Evolutionary conservation across 2,797 vertebrate genomes (phyloP).

Genomic region (Vultur gryphus): DNA sequence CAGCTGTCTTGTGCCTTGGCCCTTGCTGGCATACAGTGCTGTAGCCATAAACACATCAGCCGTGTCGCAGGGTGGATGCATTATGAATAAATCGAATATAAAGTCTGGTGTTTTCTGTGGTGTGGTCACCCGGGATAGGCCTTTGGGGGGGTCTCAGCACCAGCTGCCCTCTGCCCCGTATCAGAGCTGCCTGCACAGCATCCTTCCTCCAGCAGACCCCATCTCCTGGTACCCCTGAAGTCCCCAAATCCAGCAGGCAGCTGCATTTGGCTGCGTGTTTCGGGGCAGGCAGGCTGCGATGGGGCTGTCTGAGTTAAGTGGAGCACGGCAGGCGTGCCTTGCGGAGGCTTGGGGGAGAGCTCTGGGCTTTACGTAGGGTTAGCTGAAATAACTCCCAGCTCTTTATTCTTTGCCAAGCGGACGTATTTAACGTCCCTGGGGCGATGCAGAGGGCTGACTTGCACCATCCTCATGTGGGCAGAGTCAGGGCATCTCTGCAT

Average conservation of each 20-base stretch:
- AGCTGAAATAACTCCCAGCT: background rate
- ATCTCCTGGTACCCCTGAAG: no score
- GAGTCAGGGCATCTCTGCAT: background rate
- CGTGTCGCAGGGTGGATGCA: fast-evolving
- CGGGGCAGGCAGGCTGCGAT: background rate
- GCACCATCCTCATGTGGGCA: background rate
- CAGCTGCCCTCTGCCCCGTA: background rate
- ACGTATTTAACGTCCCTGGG: fast-evolving
- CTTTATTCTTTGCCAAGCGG: background rate
- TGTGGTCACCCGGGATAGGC: background rate
- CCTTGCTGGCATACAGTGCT: background rate
- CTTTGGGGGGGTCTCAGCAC: fast-evolving
- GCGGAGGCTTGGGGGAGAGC: background rate
- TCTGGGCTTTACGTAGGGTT: background rate
- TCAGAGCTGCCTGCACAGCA: background rate
- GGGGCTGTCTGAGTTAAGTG: no score
- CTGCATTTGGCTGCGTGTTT: background rate
- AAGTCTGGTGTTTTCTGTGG: background rate
- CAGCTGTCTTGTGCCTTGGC: background rate
- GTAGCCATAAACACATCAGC: background rate
- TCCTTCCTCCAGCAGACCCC: background rate
- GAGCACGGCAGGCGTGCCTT: background rate
- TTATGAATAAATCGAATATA: background rate
- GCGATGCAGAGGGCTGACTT: background rate
- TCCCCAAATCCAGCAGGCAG: no score